A percentile compares a stretch with the other conserved stretches of the same genome.
Evolutionary conservation across 2,797 vertebrate genomes (phyloP).

Genomic region (Pteronotus mesoamericanus): DNA sequence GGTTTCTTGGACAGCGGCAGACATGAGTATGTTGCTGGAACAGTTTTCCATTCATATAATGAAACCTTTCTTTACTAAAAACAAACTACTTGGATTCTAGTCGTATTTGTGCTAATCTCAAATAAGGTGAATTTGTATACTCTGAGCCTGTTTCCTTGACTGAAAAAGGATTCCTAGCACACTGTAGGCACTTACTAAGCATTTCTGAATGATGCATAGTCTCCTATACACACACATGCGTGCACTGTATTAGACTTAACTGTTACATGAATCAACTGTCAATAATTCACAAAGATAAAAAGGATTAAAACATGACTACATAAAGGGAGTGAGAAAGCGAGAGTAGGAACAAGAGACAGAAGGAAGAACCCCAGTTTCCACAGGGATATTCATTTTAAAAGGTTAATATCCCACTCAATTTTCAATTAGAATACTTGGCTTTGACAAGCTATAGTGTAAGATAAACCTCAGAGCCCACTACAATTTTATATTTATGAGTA

Average conservation of each 20-base stretch:
- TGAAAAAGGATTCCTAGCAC: neutral
- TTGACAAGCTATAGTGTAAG: constrained; percentile 41
- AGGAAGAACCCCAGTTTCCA: neutral
- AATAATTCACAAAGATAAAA: neutral
- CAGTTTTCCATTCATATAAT: neutral
- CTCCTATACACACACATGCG: neutral
- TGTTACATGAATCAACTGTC: neutral
- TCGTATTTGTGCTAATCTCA: neutral
- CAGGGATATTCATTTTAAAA: constrained; percentile 22
- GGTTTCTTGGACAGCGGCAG: neutral
- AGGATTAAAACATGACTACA: neutral
- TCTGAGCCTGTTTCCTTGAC: neutral
- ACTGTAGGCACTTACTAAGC: neutral
- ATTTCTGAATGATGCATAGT: neutral
- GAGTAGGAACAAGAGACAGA: neutral
- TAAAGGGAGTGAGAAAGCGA: neutral
- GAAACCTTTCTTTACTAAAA: neutral
- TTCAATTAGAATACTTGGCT: constrained; percentile 22
- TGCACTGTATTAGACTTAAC: neutral
- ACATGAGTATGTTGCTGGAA: neutral
- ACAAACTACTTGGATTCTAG: neutral
- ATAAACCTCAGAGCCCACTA: constrained; percentile 41
- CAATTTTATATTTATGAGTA: constrained; percentile 48
- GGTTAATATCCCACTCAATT: neutral
- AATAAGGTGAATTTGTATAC: neutral